These are phyloP conservation scores for Pongo abelii DNA, from an alignment of 2,113 vertebrate genomes.

Conservation along the genomic window DNA sequence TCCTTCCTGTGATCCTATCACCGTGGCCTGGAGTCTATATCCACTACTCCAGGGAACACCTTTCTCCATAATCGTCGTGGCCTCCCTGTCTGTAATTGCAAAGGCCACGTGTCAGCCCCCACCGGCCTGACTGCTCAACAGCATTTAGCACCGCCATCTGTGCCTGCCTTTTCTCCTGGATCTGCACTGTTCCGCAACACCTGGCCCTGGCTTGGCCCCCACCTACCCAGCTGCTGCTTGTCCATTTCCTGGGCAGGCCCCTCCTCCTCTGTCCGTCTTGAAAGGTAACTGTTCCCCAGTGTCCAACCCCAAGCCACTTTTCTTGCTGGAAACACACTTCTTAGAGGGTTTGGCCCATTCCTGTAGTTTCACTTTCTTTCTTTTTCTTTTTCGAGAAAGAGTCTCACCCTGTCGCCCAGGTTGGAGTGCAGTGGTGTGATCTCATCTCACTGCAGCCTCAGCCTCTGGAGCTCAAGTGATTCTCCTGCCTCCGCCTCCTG, in stretches of 20 bases:
- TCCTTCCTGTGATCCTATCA: background rate
- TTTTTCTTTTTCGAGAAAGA: background rate
- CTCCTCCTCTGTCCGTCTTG: background rate
- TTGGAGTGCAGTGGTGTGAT: background rate
- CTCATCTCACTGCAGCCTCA: background rate
- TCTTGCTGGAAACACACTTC: background rate
- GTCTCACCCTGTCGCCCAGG: background rate
- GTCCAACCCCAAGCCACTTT: background rate
- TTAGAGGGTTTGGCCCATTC: background rate
- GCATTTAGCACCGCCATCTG: fast-evolving
- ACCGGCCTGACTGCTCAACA: fast-evolving
- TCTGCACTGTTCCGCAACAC: background rate
- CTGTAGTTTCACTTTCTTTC: background rate
- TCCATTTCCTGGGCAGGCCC: background rate
- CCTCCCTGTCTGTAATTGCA: background rate
- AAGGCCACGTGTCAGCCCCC: background rate
- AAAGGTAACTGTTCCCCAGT: background rate
- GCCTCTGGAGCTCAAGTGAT: background rate
- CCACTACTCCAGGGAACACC: fast-evolving
- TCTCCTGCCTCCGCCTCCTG: background rate
- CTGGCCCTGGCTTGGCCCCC: background rate
- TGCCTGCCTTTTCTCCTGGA: too few relatives aligned
- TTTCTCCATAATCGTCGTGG: background rate
- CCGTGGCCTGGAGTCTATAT: background rate
- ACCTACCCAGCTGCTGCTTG: background rate